Evolutionary conservation across 2,888 invertebrate genomes (phyloP), one percentile per base, ranked within the genome.

Genomic region (Noctua fimbriata): DNA sequence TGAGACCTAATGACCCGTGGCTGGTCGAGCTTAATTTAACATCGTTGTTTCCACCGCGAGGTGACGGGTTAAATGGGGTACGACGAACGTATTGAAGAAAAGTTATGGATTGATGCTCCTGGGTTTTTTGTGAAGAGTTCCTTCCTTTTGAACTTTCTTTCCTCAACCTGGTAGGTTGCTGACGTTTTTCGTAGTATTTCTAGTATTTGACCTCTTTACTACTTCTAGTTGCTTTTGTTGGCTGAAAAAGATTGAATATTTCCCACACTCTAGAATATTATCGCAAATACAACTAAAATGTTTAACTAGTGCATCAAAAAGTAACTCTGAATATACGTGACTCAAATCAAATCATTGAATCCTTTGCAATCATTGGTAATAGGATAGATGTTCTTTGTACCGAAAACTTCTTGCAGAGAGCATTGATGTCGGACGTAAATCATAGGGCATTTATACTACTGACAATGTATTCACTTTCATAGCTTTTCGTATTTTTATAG

Each of bases 21-120:
- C 93, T 89, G 91, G 93, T 93, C 93, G 93, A 92, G 94, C 94
- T 93, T 94, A 92, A 94, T 94, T 93, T 92, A 93, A 94, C 94
- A 92, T 91, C 91, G 91, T 90, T 92, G 93, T 93, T 91, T 89
- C 87, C 88, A 80, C 85, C 86, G 47, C 76, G 81, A 91, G 90
- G 92, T 91, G 92, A 91, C 90, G 91, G 88, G 89, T 89, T 89
- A 89, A 92, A 90, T 90, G 89, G 72, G 49, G 52, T 58, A 69
- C 82, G 85, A 89, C 87, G 84, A 78, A 75, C 36, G 47, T 77
- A 75, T 84, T 79, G 69, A 79, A 78, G 71, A 60, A 49, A 71
- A 73, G 75, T 63, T 65, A 83, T 73, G 60, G 75, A 73, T 83
- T 73, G 65, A 21, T 87, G 84, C 71, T 49, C 67, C 41, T 28